These are phyloP conservation scores for Drosophila kohkoa DNA, from an alignment of 1,140 invertebrate species.

Conservation along the genomic window DNA sequence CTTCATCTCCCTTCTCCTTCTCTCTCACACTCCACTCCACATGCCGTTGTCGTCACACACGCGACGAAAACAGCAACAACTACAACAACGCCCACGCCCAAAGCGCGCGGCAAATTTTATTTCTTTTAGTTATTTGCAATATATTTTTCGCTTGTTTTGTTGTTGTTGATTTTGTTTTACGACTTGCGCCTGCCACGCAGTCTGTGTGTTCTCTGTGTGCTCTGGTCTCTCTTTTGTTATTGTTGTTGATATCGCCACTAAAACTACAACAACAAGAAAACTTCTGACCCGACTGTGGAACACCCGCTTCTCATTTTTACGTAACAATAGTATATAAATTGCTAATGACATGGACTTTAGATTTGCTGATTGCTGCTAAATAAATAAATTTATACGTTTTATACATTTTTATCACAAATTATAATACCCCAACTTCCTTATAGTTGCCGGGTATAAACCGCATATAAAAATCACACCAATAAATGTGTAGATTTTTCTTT, in stretches of 20 bases:
- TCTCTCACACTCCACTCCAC: not conserved
- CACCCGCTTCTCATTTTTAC: not conserved
- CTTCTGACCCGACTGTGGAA: not conserved
- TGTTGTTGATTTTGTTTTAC: constrained; percentile 48
- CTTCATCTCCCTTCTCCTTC: not conserved
- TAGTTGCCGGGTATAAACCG: not conserved
- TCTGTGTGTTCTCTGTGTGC: constrained; percentile 39
- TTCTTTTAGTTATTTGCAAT: constrained; percentile 35
- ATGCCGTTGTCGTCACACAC: constrained; percentile 16
- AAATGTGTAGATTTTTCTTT: constrained; percentile 7
- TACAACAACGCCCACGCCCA: constrained; percentile 57
- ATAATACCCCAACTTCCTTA: not conserved
- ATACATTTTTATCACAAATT: not conserved
- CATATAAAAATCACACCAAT: constrained; percentile 11
- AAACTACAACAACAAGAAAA: constrained; percentile 26
- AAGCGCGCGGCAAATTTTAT: constrained; percentile 23
- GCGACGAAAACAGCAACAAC: constrained; percentile 29
- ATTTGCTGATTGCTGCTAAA: too few relatives aligned
- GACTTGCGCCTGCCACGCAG: constrained; percentile 61
- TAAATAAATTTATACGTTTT: too few relatives aligned
- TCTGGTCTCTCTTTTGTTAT: constrained; percentile 36
- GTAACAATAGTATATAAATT: not conserved
- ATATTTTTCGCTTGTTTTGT: constrained; percentile 29
- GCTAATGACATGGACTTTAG: too few relatives aligned
- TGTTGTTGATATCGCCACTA: constrained; percentile 47